Percentiles rank a stretch among this genome's conserved stretches.
phyloP scores from a whole-genome alignment of 2,113 vertebrate species.

The Plestiodon gilberti region DNA sequence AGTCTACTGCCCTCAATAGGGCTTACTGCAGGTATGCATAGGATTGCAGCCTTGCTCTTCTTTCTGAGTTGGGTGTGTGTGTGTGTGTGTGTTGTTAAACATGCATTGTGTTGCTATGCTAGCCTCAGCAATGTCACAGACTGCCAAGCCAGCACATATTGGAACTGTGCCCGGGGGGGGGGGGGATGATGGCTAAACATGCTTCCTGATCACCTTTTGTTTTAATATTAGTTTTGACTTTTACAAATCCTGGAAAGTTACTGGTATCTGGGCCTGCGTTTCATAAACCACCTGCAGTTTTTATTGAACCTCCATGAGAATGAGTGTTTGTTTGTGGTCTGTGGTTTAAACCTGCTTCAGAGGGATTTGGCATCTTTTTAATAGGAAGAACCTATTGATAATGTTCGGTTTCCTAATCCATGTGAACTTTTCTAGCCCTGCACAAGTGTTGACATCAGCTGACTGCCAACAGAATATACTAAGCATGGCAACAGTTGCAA shows the following conservation, averaged over 20 bases:
- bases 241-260: not conserved
- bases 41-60: not conserved
- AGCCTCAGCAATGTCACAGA: conserved; percentile 9
- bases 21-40: too few species aligned
- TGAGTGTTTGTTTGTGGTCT: not conserved
- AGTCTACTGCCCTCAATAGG: too few species aligned
- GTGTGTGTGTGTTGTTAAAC: not conserved
- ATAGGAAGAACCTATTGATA: not conserved
- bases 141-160: not conserved
- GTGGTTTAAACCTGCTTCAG: not conserved
- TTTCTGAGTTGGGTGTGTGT: conserved; percentile 10
- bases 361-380: not conserved
- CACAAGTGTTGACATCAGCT: not conserved
- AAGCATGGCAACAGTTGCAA: not conserved
- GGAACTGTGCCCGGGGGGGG: not conserved
- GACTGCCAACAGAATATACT: not conserved
- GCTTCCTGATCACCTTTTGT: not conserved
- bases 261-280: not conserved
- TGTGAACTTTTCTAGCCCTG: not conserved
- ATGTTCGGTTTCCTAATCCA: not conserved
- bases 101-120: conserved; percentile 56
- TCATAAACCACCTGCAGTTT: not conserved
- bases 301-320: not conserved
- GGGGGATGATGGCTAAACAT: not conserved
- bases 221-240: not conserved